A percentile compares a stretch with the other conserved stretches of the same genome.
Conservation (phyloP, 2,888 invertebrate species). For the Acanthosepion lycidas region DNA sequence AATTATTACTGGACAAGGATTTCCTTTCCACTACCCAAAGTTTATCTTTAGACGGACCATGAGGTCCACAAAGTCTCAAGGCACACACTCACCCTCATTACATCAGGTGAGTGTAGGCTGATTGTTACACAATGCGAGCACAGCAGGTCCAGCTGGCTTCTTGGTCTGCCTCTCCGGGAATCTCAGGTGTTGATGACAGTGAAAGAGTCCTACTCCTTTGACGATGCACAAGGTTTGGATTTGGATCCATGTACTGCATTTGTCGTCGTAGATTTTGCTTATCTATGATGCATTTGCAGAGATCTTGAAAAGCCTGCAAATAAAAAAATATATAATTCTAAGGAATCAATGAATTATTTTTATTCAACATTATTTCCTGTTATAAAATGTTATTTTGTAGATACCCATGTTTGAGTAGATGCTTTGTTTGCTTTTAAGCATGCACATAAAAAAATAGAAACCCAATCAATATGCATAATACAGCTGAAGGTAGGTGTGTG, state of each 20-base stretch:
- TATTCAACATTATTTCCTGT: too few relatives aligned
- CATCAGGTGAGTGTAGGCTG: not conserved
- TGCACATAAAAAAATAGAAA: not conserved
- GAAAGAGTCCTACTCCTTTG: not conserved
- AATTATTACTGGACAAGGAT: not conserved
- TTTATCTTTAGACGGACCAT: not conserved
- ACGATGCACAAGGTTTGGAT: not conserved
- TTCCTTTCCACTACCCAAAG: not conserved
- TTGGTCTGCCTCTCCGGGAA: not conserved
- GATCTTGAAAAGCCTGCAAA: slow-evolving; percentile 18
- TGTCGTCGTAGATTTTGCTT: not conserved
- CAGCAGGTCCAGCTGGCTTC: not conserved
- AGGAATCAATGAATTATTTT: too few relatives aligned
- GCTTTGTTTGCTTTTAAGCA: not conserved
- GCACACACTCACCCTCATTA: not conserved
- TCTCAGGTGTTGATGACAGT: not conserved
- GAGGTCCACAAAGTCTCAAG: not conserved
- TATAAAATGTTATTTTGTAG: too few relatives aligned
- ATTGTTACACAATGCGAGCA: slow-evolving; percentile 15
- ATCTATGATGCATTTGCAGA: not conserved
- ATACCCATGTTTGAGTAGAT: too few relatives aligned
- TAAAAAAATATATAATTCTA: not conserved
- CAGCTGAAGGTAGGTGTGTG: too few relatives aligned
- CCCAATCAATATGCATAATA: too few relatives aligned
- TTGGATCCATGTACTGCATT: not conserved